Base-by-base conservation (phyloP, 92 coral and sea anemone genomes). In the Umimayanthus chanpuru region DNA sequence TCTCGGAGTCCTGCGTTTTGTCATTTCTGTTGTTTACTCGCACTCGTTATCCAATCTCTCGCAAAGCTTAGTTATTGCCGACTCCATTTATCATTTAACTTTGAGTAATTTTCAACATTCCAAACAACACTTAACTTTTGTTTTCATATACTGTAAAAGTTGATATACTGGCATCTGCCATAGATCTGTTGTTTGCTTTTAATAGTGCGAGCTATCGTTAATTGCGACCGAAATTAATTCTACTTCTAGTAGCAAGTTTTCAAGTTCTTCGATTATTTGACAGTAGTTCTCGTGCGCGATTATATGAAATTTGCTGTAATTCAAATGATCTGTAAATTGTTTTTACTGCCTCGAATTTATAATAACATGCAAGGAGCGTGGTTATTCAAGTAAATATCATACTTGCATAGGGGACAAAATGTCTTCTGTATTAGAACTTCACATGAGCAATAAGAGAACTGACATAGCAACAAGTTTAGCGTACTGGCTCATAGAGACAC, bases 351-450 rank as follows among this genome's bases (percentile, higher is more conserved):
- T 49, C n/a, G 28, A 21, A 28, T 16, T 41, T 18, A 68, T 32
- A 40, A 43, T 61, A 65, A 77, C 36, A 83, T 83, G 66, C 21
- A 20, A 0, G 30, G 41, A 43, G 23, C 78, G 66, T 67, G 43
- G 87, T 47, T 49, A 32, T 83, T 83, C 78, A n/a, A 68, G 67
- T 64, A 67, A n/a, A n/a, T n/a, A n/a, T n/a, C n/a, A 70, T 70
- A 47, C 36, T 32, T 32, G 8, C 50, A 11, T 6, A 47, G 50
- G 9, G 50, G 10, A 47, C 50, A 47, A 47, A 47, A 1, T 47
- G 50, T 47, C 11, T 11, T 47, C 50, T 1, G 10, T 1, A 7
- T 47, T 47, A 6, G 10, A 47, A 7, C 8, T 47, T 47, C 11
- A 47, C 50, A 47, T 47, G 12, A 11, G 10, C 10, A 47, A 9